These are phyloP conservation scores for Karalla daura DNA, from an alignment of 2,797 vertebrate species.

Conservation along the genomic window DNA sequence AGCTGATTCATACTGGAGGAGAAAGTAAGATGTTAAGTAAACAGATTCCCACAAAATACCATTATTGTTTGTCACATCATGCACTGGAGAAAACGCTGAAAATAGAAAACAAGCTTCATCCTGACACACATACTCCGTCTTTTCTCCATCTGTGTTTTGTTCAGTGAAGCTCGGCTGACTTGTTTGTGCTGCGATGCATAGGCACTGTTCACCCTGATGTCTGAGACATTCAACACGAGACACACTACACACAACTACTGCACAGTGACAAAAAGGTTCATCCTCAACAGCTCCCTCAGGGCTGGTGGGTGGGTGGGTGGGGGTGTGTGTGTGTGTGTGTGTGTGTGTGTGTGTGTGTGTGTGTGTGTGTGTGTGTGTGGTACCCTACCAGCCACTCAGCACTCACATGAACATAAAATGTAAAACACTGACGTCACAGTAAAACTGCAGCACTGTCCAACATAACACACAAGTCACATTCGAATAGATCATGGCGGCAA, in stretches of 20 bases:
- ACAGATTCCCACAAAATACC: slow-evolving; percentile 34
- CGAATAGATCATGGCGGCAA: slow-evolving; percentile 53
- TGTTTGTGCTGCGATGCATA: slow-evolving; percentile 57
- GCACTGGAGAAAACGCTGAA: slow-evolving; percentile 44
- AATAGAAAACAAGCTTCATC: slow-evolving; percentile 5
- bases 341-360: no score
- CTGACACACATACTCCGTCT: slow-evolving; percentile 18
- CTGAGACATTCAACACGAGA: slow-evolving; percentile 59
- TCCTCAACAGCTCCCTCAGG: no score
- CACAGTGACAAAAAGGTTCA: slow-evolving; percentile 34
- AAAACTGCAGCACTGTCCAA: slow-evolving; percentile 49
- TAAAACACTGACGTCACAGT: slow-evolving; percentile 39
- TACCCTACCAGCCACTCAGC: slow-evolving; percentile 10
- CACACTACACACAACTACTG: slow-evolving; percentile 44
- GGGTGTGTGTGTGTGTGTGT: no score
- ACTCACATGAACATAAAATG: slow-evolving; percentile 28
- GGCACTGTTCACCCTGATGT: slow-evolving; percentile 75
- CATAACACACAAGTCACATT: slow-evolving; percentile 70
- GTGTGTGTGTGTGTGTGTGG: no score
- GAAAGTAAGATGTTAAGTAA: slow-evolving; percentile 43
- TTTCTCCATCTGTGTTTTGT: no score
- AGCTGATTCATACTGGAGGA: slow-evolving; percentile 13
- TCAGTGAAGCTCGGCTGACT: slow-evolving; percentile 15
- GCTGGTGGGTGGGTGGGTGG: no score
- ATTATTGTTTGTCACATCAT: slow-evolving; percentile 52